Percentiles rank a stretch among this genome's conserved stretches.
Evolutionary conservation across 2,113 vertebrate species (phyloP).

Genomic region (Corythaixoides concolor): DNA sequence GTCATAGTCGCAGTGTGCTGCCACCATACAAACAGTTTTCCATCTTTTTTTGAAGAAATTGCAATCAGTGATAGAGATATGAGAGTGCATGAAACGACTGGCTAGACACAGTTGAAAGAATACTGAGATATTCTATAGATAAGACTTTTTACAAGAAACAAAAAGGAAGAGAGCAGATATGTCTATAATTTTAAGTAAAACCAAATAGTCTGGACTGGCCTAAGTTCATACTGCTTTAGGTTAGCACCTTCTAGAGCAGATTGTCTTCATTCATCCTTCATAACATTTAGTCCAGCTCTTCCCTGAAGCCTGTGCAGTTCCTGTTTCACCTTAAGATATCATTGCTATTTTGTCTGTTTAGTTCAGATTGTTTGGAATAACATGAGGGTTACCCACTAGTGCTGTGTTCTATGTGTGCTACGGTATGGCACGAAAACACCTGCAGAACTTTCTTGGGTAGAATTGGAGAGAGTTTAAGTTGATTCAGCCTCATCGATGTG

Average conservation of each 20-base stretch:
- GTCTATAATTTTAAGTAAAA: not conserved
- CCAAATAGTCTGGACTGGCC: not conserved
- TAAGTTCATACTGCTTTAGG: not conserved
- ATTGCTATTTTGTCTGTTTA: not conserved
- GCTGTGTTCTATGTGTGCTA: not conserved
- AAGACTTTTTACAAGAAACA: not conserved
- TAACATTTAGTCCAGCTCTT: not conserved
- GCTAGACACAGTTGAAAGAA: not conserved
- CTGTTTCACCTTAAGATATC: not conserved
- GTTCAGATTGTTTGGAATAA: not conserved
- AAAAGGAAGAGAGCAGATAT: not conserved
- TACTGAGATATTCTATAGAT: not conserved
- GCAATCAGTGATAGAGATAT: not conserved
- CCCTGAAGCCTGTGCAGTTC: not conserved
- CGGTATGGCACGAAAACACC: not conserved
- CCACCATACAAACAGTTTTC: not conserved
- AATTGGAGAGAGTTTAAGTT: not conserved
- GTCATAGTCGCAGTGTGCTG: not conserved
- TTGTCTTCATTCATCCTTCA: not conserved
- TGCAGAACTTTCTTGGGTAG: not conserved
- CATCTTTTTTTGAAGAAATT: not conserved
- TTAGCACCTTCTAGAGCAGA: not conserved
- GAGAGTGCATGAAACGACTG: not conserved
- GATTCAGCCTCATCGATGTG: not conserved
- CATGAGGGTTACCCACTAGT: not conserved